Percentiles rank a stretch among this genome's conserved stretches.
phyloP scores from a whole-genome alignment of 2,797 vertebrate species.

The Poecilia wingei region DNA sequence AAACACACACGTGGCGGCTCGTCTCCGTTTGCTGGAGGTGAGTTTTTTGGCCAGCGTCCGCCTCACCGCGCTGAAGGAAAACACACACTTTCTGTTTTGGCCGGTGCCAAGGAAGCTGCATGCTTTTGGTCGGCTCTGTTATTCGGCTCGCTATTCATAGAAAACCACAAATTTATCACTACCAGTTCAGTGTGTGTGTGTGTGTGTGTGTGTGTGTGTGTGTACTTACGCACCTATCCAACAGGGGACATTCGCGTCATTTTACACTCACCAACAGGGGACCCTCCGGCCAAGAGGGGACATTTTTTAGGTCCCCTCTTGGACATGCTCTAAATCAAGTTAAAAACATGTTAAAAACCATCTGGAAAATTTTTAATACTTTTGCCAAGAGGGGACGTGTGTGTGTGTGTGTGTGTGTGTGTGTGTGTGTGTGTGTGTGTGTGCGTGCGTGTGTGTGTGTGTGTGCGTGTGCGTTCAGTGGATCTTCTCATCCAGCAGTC shows the following conservation, averaged over 20 bases:
- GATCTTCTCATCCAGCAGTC: constrained; percentile 22
- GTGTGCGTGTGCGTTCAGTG: constrained; percentile 5
- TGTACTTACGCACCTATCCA: too few species aligned
- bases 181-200: constrained; percentile 32
- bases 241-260: too few species aligned
- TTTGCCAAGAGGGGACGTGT: too few species aligned
- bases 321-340: too few species aligned
- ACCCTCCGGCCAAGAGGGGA: too few species aligned
- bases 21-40: constrained; percentile 47
- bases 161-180: constrained; percentile 74
- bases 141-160: constrained; percentile 75
- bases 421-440: constrained; percentile 34
- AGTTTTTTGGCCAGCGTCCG: constrained; percentile 58
- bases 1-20: constrained; percentile 39
- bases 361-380: too few species aligned
- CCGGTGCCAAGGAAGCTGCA: constrained; percentile 56
- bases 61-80: constrained; percentile 52
- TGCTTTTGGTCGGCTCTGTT: constrained; percentile 73
- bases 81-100: constrained; percentile 40
- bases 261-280: too few species aligned
- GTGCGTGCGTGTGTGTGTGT: constrained; percentile 29
- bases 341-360: too few species aligned
- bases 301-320: too few species aligned
- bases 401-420: constrained; percentile 28
- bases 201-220: constrained; percentile 30